Conservation (phyloP, 2,888 invertebrate genomes). For the Coleophora flavipennella region DNA sequence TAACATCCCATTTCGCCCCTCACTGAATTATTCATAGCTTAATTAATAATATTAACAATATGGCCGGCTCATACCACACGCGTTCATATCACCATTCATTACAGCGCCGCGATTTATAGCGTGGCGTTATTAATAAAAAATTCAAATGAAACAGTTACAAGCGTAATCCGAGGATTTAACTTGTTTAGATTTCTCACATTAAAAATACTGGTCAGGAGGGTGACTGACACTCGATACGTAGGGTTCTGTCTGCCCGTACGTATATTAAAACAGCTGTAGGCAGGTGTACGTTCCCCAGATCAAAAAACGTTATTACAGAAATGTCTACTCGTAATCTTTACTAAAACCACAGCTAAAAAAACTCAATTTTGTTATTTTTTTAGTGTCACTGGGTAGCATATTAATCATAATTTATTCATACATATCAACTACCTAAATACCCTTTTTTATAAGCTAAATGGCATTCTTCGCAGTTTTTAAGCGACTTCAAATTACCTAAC, state of each 20-base stretch:
- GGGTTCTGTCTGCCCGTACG: not conserved
- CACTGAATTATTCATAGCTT: constrained; percentile 58
- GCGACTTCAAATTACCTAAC: too few species aligned
- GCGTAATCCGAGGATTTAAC: constrained; percentile 47
- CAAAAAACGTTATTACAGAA: too few species aligned
- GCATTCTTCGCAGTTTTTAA: too few species aligned
- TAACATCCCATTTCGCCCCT: constrained; percentile 22
- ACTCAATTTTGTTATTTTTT: too few species aligned
- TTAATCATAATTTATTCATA: too few species aligned
- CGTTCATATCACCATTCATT: constrained; percentile 37
- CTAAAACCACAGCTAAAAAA: too few species aligned
- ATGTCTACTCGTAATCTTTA: too few species aligned
- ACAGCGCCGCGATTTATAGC: constrained; percentile 34
- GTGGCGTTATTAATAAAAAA: constrained; percentile 60
- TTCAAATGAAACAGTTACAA: constrained; percentile 58
- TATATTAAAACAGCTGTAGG: too few species aligned
- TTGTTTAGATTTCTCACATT: constrained; percentile 63
- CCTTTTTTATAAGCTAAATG: too few species aligned
- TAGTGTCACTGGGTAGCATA: too few species aligned
- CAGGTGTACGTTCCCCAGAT: too few species aligned
- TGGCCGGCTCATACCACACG: constrained; percentile 28
- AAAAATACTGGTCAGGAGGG: constrained; percentile 16
- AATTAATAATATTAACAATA: constrained; percentile 63
- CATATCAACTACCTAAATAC: too few species aligned
- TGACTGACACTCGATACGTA: not conserved